phyloP scores from a whole-genome alignment of 2,888 invertebrate genomes.

The Aleiodes leptofemur region DNA sequence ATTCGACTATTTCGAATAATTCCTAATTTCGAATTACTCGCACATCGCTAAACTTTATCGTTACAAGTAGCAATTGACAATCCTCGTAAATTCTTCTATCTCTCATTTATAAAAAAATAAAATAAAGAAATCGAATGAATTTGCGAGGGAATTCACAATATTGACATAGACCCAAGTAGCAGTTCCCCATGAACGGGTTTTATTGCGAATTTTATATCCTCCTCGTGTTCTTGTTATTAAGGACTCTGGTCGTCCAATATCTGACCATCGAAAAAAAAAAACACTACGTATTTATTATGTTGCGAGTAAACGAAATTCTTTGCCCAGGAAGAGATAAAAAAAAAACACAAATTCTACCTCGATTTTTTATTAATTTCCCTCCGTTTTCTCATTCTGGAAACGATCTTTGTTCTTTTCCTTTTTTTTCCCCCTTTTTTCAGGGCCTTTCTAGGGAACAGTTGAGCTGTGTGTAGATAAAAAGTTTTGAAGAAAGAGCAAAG shows the following conservation, averaged over 20 bases:
- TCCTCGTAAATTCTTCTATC: neutral
- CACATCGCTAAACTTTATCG: no score
- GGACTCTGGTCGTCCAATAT: neutral
- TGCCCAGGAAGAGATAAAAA: neutral
- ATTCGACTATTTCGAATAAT: no score
- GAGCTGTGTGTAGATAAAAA: slow-evolving; percentile 41
- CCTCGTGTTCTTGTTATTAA: neutral
- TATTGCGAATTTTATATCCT: neutral
- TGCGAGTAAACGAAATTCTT: neutral
- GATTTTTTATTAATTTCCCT: neutral
- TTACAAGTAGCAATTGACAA: neutral
- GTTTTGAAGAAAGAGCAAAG: slow-evolving; percentile 49
- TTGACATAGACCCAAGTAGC: neutral
- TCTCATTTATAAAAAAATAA: no score
- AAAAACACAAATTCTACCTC: neutral
- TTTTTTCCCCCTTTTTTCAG: no score
- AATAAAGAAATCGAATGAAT: no score
- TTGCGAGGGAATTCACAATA: neutral
- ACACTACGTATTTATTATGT: no score
- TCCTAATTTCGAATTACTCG: no score
- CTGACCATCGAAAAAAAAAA: neutral
- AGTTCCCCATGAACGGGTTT: neutral
- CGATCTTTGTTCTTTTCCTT: no score
- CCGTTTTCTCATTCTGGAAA: no score
- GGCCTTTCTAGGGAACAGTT: neutral